Base-by-base conservation (phyloP, 2,113 vertebrate genomes). In the Hippocampus zosterae region DNA sequence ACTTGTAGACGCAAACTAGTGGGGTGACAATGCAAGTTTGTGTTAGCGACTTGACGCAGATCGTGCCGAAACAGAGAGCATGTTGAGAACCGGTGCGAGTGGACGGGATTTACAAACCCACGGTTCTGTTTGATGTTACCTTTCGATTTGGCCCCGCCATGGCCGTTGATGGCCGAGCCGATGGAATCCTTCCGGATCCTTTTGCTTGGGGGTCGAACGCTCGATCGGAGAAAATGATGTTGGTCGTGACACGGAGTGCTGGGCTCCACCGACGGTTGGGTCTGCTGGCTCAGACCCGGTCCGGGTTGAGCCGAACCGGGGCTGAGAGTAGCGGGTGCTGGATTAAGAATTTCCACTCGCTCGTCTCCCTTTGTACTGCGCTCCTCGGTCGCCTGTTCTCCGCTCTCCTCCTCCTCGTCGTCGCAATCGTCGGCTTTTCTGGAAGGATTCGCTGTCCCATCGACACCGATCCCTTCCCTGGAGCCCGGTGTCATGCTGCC, bases 201-300 rank as follows among this genome's bases (percentile, higher is more conserved):
- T 87, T 99, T 99, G 92, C 94, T 98, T 85, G 98, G 96, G 61
- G 97, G 97, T 90, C 97, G 90, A 84, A 99, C 97, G 67, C 97
- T 98, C 76, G 97, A 99, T 85, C 96, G 92, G 70, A 99, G 94
- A 91, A 99, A 99, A 92, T 99, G 97, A 94, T 98, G 97, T 91
- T 99, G 97, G 91, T 99, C 97, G 83, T 95, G 95, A 85, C 90
- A 93, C 82, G 93, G 94, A 41, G 90, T 88, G 70, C 61, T 67
- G 40, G 94, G 77, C 64, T 91, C 88, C 7, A 87, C 53, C 2
- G 90, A 85, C 15, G 85, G 88, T 5, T 92, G 87, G 40, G 91
- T 85, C n/a, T 82, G 87, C 62, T 84, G 88, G 77, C 62, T 81
- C 11, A 79, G 74, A 61, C 66, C 76, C 5, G 69, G 66, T 33